A percentile compares a stretch with the other conserved stretches of the same genome.
Evolutionary conservation across 2,888 invertebrate genomes (phyloP).

Genomic region (Lamellibrachia columna): DNA sequence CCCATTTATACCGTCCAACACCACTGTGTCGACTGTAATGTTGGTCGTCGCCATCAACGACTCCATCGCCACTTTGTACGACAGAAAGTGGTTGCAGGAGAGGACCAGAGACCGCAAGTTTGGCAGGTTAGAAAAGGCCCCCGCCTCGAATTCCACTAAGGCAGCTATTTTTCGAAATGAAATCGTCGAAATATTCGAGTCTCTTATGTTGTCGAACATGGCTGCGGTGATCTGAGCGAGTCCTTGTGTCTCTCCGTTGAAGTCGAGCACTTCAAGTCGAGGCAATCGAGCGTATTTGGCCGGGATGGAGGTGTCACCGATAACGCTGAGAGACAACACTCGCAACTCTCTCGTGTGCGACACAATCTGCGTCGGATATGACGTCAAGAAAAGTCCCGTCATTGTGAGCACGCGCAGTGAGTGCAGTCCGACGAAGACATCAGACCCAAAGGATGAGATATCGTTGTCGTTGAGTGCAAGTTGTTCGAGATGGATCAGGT

Average conservation of each 20-base stretch:
- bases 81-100: background rate
- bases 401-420: too few species aligned
- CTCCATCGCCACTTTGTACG: background rate
- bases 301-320: background rate
- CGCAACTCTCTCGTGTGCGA: too few species aligned
- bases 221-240: background rate
- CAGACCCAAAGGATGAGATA: too few species aligned
- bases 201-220: background rate
- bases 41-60: background rate
- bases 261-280: background rate
- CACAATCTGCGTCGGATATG: too few species aligned
- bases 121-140: background rate
- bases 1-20: too few species aligned
- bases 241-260: too few species aligned
- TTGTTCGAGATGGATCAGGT: too few species aligned
- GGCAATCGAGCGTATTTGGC: background rate
- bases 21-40: background rate
- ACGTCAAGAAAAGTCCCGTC: too few species aligned
- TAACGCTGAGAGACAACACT: background rate
- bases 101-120: background rate
- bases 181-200: background rate
- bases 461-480: too few species aligned
- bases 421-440: too few species aligned
- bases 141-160: background rate
- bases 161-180: background rate